phyloP scores from a whole-genome alignment of 1,140 invertebrate genomes.

The Magallana ariakensis region DNA sequence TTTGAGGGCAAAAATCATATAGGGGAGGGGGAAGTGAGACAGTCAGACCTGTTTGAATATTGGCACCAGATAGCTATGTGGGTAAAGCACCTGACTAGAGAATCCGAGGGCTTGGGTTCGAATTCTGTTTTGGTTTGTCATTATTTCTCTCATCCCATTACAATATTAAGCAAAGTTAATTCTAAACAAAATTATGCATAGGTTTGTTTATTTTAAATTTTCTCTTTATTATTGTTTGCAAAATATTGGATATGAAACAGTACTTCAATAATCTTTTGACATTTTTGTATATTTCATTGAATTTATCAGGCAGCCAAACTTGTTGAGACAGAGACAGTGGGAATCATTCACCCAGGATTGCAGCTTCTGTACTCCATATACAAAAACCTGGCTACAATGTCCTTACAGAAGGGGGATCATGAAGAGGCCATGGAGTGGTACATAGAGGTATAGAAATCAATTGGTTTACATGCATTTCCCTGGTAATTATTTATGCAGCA shows the following conservation, averaged over 20 bases:
- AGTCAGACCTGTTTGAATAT: no score
- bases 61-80: no score
- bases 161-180: not conserved
- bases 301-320: constrained; percentile 67
- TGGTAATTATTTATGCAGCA: no score
- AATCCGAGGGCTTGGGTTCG: no score
- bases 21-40: no score
- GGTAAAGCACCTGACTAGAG: no score
- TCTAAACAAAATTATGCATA: not conserved
- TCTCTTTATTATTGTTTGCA: not conserved
- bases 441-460: constrained; percentile 75
- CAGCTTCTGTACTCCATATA: constrained; percentile 87
- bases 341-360: constrained; percentile 71
- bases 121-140: not conserved
- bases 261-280: no score
- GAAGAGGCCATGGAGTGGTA: constrained; percentile 83
- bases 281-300: not conserved
- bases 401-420: constrained; percentile 81
- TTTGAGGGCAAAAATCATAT: no score
- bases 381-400: constrained; percentile 86
- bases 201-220: not conserved
- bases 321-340: constrained; percentile 70
- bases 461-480: no score
- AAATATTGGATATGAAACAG: no score
- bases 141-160: not conserved